Evolutionary conservation across 1,140 invertebrate genomes (phyloP), one percentile per base, ranked within the genome.

Genomic region (Cydia splendana): DNA sequence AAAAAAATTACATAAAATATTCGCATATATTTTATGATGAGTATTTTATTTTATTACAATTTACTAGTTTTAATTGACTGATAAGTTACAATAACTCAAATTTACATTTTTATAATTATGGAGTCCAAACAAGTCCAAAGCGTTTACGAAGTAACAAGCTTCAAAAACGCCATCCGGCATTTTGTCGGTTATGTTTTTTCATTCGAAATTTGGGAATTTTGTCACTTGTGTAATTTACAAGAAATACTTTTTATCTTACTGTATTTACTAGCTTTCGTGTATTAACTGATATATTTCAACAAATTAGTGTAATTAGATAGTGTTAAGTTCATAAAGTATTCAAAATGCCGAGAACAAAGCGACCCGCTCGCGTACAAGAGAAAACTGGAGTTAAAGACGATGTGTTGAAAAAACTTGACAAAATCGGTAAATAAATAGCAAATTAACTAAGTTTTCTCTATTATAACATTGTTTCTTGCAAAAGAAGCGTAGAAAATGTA

Each of bases 331-430:
- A 51, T 9, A 65, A 34, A 28, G 57, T 38, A 38, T 74, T 57
- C 18, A 87, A 87, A 83, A 93, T 93, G 91, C 91, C 91, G 45
- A 84, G 91, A 75, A 93, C 91, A 38, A 93, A 93, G 80, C 82
- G 88, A 38, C 90, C 91, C 5, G 82, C 80, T 7, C 84, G 80
- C 45, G 91, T 85, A 76, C 81, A 83, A 78, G 88, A 91, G 34
- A 88, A 90, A 82, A 74, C 74, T 9, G 74, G 67, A 30, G 89
- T 88, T 77, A 80, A 85, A 15, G 83, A 87, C 30, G 89, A 90
- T 53, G 75, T 79, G 28, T 74, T 85, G 65, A 90, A 90, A 71
- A 90, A 89, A 77, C 79, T 90, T 5, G 82, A 88, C 75, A 89
- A 88, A 87, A 71, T 90, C 45, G 85, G 91, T 93, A 82, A 71